Evolutionary conservation across 2,888 invertebrate species (phyloP), one percentile per base, ranked within the genome.

Genomic region (Sinodicranocentrus sp.): DNA sequence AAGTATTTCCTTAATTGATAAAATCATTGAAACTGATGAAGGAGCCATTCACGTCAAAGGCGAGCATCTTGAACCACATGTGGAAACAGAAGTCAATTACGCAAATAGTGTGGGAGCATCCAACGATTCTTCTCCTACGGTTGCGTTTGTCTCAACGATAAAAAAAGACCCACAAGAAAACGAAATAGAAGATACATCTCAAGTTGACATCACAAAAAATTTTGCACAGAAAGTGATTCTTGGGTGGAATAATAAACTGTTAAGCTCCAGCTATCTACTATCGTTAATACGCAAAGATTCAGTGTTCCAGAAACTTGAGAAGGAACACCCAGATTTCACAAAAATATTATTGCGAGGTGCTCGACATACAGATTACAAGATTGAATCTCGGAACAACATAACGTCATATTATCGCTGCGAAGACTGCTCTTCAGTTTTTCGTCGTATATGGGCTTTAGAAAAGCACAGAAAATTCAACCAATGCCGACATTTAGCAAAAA

Each of bases 21-120:
- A 33, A 57, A 71, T 71, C 15, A 57, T 71, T 15, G 71, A 57
- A 17, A 57, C 57, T 57, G 57, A 28, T 33, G 6, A 39, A 3
- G 71, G 71, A 0, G 19, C 71, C 39, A 23, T 71, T 21, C 71
- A 71, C 23, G 13, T 71, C 0, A 71, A 71, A 23, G 71, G 71
- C 2, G 71, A 71, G n/a, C 1, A 17, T 1, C 21, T 71, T 15
- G 71, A 71, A 5, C 15, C 54, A 1, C 3, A 13, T 39, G 21
- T 39, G 8, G 71, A 71, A 8, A 39, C 39, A 39, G 39, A 39
- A 39, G 13, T 39, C 39, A 17, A 5, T n/a, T n/a, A 13, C 6
- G 52, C 10, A 5, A 52, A 52, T n/a, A n/a, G 57, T 23, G 23
- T 15, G 21, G 10, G n/a, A 39, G 39, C 6, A 10, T 48, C 48